Base-by-base conservation (phyloP, 2,888 invertebrate species). In the Philopedon plagiatum region DNA sequence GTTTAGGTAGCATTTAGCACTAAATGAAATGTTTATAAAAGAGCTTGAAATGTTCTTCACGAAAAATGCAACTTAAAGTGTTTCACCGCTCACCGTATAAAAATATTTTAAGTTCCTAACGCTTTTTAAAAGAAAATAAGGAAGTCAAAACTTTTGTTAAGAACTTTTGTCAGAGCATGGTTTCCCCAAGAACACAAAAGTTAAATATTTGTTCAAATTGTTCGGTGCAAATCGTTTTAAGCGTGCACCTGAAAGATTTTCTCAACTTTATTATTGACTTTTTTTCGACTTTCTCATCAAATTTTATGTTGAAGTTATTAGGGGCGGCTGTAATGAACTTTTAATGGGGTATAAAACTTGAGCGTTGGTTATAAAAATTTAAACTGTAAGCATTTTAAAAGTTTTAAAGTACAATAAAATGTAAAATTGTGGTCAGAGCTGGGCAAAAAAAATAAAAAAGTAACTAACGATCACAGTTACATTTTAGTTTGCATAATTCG, bases 171-270 rank as follows among this genome's bases (percentile, higher is more conserved):
- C 0, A 44, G 18, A 49, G 51, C 23, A 18, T 46, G 32, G 63
- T 39, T 63, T 63, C 34, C 15, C 21, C 37, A 51, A 54, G 51
- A 51, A 51, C 54, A 37, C 34, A 37, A 51, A 63, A 49, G 62
- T 34, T 46, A 62, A 62, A 62, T 62, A 63, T 54, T 63, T 63
- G 63, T 13, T 26, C 23, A 63, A 54, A 19, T 51, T 63, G 51
- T 37, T 32, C 51, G 8, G 51, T 2, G 34, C 51, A 63, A 63
- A 63, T 63, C 63, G 34, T 21, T 64, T 26, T 39, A 54, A 34
- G 34, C 29, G 26, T 62, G 29, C 44, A 62, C 46, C 46, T 63
- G 51, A 63, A 63, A 7, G 1, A 51, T 13, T 51, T 51, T 15
- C 1, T 5, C 29, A 51, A 51, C 51, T 51, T 51, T 51, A 5